These are phyloP conservation scores for Bagarius yarrelli DNA, from an alignment of 2,113 vertebrate genomes.

Conservation along the genomic window DNA sequence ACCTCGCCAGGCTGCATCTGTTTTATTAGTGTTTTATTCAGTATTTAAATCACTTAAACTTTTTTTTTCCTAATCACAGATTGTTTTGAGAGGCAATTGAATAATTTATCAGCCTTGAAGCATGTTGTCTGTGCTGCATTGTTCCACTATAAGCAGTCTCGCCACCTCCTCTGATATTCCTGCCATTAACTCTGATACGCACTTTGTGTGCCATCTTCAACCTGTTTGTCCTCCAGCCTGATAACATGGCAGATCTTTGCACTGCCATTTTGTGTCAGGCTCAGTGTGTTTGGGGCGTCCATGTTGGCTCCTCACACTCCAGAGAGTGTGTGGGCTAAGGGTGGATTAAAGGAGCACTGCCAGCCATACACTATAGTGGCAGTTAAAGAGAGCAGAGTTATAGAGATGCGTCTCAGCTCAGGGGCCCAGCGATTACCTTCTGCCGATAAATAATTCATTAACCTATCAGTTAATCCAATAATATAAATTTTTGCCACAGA, in stretches of 20 bases:
- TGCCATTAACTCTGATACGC: slow-evolving; percentile 33
- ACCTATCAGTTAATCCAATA: neutral
- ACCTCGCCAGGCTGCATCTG: slow-evolving; percentile 14
- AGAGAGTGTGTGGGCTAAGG: slow-evolving; percentile 48
- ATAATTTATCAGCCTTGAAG: slow-evolving; percentile 47
- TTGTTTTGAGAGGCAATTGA: slow-evolving; percentile 44
- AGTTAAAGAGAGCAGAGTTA: slow-evolving; percentile 21
- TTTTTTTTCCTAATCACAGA: slow-evolving; percentile 25
- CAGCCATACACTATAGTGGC: slow-evolving; percentile 33
- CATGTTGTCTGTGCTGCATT: slow-evolving; percentile 28
- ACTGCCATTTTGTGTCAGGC: slow-evolving; percentile 57
- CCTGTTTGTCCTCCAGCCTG: slow-evolving; percentile 48
- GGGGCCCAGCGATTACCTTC: neutral
- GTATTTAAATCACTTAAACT: neutral
- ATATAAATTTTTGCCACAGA: neutral
- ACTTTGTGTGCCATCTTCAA: slow-evolving; percentile 33
- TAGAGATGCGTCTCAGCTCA: slow-evolving; percentile 12
- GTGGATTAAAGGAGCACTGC: slow-evolving; percentile 46
- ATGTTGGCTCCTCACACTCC: slow-evolving; percentile 52
- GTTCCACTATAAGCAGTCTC: slow-evolving; percentile 34
- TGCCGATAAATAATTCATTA: slow-evolving; percentile 3
- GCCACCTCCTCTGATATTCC: slow-evolving; percentile 20
- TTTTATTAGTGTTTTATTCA: neutral
- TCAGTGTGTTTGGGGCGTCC: slow-evolving; percentile 48
- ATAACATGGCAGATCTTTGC: slow-evolving; percentile 53